Conservation (phyloP, 2,113 vertebrate species). For the Rhineura floridana region DNA sequence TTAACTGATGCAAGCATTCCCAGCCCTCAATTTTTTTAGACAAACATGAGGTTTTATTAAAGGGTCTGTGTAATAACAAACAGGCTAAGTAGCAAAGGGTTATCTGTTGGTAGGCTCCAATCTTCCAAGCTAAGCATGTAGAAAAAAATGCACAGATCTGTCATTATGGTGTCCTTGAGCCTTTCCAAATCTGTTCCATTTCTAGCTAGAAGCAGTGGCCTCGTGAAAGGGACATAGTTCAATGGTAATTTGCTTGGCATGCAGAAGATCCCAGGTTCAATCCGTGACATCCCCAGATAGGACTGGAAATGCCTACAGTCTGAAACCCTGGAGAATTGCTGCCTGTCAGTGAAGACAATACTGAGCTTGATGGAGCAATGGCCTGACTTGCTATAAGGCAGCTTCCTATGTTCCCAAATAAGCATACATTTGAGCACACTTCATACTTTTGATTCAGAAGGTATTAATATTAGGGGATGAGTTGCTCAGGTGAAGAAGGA, state of each 20-base stretch:
- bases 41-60: not conserved
- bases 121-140: not conserved
- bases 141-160: not conserved
- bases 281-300: too few relatives aligned
- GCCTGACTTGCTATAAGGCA: too few relatives aligned
- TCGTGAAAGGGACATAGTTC: too few relatives aligned
- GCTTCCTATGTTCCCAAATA: too few relatives aligned
- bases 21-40: conserved; percentile 28
- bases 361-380: too few relatives aligned
- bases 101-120: not conserved
- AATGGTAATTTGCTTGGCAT: too few relatives aligned
- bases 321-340: too few relatives aligned
- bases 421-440: not conserved
- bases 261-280: too few relatives aligned
- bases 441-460: not conserved
- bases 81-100: not conserved
- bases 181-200: conserved; percentile 26
- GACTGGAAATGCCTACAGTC: too few relatives aligned
- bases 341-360: too few relatives aligned
- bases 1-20: conserved; percentile 11
- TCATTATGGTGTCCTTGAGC: not conserved
- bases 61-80: not conserved
- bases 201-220: not conserved
- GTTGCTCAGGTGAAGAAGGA: not conserved
- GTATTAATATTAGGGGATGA: not conserved